Conservation (phyloP, 2,888 invertebrate species). For the Lysandra bellargus region DNA sequence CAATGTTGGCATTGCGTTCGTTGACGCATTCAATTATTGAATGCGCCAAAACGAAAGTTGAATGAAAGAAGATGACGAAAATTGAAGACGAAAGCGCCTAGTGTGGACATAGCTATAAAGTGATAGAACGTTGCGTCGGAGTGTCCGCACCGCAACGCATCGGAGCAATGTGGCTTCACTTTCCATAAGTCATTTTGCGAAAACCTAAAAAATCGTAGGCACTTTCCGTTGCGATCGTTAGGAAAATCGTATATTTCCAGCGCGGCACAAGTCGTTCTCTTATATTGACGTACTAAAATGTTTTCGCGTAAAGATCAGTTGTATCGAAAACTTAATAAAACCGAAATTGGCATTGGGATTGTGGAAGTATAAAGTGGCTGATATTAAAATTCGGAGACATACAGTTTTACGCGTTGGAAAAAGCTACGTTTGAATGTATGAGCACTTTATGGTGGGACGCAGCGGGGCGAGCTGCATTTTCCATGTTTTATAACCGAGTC, state of each 20-base stretch:
- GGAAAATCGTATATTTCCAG: background rate
- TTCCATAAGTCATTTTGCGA: background rate
- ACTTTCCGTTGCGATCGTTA: background rate
- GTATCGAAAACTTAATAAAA: conserved; percentile 17
- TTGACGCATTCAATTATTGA: too few species aligned
- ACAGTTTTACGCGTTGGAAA: background rate
- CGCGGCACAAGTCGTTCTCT: background rate
- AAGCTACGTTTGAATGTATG: background rate
- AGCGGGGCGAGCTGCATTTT: too few species aligned
- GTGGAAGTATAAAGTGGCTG: background rate
- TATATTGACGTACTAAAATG: conserved; percentile 12
- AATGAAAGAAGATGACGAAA: too few species aligned
- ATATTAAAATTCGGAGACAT: background rate
- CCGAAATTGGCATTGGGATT: background rate
- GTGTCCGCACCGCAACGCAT: background rate
- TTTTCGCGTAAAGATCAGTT: background rate
- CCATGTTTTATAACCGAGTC: too few species aligned
- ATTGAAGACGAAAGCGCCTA: too few species aligned
- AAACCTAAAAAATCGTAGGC: background rate
- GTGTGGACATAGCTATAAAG: too few species aligned
- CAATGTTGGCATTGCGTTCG: too few species aligned
- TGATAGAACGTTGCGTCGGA: too few species aligned
- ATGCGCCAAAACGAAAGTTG: too few species aligned
- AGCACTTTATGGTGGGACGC: too few species aligned
- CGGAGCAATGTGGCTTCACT: background rate